Evolutionary conservation across 2,113 vertebrate species (phyloP).

Genomic region (Perca flavescens): DNA sequence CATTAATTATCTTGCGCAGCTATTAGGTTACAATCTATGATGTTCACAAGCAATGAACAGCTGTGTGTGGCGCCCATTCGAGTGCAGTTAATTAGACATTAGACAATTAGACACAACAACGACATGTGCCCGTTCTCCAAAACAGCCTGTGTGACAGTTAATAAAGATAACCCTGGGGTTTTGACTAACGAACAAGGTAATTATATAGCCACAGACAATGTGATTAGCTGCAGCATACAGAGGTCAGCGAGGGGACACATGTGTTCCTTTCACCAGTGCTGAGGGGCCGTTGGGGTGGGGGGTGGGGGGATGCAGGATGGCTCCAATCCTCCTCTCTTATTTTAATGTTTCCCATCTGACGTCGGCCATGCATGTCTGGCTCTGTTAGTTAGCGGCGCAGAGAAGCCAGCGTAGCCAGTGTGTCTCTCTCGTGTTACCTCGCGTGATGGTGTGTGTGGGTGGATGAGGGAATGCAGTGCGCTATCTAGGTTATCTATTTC

Average conservation of each 20-base stretch:
- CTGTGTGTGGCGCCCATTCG: conserved; percentile 3
- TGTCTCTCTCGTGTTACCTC: conserved; percentile 35
- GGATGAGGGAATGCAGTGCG: conserved; percentile 18
- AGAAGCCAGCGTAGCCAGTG: conserved; percentile 15
- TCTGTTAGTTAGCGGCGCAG: conserved; percentile 22
- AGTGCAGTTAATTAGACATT: conserved; percentile 55
- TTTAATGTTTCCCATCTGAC: conserved; percentile 76
- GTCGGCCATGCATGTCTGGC: conserved; percentile 47
- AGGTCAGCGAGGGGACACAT: conserved; percentile 55
- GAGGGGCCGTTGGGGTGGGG: conserved; percentile 18
- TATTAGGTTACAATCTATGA: background rate
- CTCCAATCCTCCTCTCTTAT: conserved; percentile 55
- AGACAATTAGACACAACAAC: conserved; percentile 22
- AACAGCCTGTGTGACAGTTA: conserved; percentile 26
- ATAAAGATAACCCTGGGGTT: conserved; percentile 62
- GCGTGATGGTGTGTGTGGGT: conserved; percentile 15
- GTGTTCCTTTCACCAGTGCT: conserved; percentile 1
- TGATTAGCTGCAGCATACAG: conserved; percentile 57
- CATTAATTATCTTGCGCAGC: background rate
- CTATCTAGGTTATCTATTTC: conserved; percentile 58
- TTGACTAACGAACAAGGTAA: conserved; percentile 58
- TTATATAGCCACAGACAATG: conserved; percentile 54
- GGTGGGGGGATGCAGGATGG: conserved; percentile 44
- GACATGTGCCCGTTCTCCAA: conserved; percentile 9
- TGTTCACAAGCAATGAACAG: background rate